A percentile compares a stretch with the other conserved stretches of the same genome.
phyloP scores from a whole-genome alignment of 2,113 vertebrate genomes.

The Callionymus lyra region DNA sequence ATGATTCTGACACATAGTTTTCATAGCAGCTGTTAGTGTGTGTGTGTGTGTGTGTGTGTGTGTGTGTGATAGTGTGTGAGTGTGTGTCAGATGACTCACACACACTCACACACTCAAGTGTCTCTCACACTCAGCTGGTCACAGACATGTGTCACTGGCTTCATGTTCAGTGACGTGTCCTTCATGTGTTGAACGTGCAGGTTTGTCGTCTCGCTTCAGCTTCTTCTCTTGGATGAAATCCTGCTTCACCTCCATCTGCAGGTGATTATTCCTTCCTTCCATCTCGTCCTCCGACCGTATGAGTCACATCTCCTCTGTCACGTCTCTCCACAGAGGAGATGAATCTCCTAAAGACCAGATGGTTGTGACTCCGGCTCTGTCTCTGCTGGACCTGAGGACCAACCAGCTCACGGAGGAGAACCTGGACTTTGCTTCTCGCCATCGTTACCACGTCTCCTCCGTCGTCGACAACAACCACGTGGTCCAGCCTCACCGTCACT shows the following conservation, averaged over 20 bases:
- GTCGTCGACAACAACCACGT: constrained; percentile 65
- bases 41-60: too few relatives aligned
- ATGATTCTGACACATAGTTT: too few relatives aligned
- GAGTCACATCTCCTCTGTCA: not conserved
- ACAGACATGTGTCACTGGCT: constrained; percentile 23
- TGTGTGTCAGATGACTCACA: too few relatives aligned
- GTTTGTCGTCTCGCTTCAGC: constrained; percentile 82
- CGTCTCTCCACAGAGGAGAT: constrained; percentile 36
- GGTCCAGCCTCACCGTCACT: constrained; percentile 66
- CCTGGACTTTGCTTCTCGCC: constrained; percentile 81
- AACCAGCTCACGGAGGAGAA: constrained; percentile 92
- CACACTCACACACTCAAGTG: too few relatives aligned
- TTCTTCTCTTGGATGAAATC: constrained; percentile 82
- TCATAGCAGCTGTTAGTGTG: too few relatives aligned
- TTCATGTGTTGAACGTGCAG: constrained; percentile 45
- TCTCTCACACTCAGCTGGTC: not conserved
- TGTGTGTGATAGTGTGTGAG: too few relatives aligned
- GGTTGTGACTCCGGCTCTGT: constrained; percentile 78
- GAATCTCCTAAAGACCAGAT: constrained; percentile 68
- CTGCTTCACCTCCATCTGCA: constrained; percentile 64
- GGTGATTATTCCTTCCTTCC: constrained; percentile 56
- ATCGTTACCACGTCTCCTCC: constrained; percentile 83
- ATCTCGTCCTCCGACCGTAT: not conserved
- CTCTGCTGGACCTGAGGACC: constrained; percentile 77
- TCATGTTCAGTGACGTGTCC: too few relatives aligned